These are phyloP conservation scores for Bellardia pandia DNA, from an alignment of 2,888 invertebrate genomes.

Conservation along the genomic window DNA sequence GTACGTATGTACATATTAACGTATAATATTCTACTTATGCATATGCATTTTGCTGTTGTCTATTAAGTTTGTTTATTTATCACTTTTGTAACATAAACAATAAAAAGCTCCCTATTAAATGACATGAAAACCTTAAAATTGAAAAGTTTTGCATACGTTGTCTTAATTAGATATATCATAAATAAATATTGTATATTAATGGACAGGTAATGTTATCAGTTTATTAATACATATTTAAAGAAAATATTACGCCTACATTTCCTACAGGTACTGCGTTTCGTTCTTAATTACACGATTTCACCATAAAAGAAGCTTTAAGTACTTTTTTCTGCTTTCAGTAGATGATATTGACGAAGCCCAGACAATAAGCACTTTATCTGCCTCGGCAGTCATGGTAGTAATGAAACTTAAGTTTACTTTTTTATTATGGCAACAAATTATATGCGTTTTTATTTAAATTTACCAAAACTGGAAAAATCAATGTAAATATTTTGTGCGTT, in stretches of 20 bases:
- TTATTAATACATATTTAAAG: too few species aligned
- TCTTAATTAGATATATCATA: background rate
- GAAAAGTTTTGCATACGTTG: background rate
- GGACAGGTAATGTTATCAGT: too few species aligned
- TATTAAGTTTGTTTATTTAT: constrained; percentile 5
- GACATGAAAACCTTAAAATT: background rate
- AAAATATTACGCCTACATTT: too few species aligned
- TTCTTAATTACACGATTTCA: too few species aligned
- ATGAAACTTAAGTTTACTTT: background rate
- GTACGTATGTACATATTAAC: too few species aligned
- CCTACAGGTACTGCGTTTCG: too few species aligned
- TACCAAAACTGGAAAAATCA: constrained; percentile 30
- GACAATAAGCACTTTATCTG: constrained; percentile 15
- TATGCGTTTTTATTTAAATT: constrained; percentile 8
- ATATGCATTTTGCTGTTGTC: constrained; percentile 10
- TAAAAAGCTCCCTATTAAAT: background rate
- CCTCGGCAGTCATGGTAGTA: background rate
- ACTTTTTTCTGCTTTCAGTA: background rate
- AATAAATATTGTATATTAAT: too few species aligned
- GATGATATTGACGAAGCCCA: background rate
- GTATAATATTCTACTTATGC: background rate
- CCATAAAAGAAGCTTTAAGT: constrained; percentile 8
- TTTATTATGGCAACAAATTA: constrained; percentile 7
- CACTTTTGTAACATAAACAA: constrained; percentile 10
- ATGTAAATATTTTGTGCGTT: constrained; percentile 25